phyloP scores from a whole-genome alignment of 2,797 vertebrate species.

The Peromyscus nudipes region DNA sequence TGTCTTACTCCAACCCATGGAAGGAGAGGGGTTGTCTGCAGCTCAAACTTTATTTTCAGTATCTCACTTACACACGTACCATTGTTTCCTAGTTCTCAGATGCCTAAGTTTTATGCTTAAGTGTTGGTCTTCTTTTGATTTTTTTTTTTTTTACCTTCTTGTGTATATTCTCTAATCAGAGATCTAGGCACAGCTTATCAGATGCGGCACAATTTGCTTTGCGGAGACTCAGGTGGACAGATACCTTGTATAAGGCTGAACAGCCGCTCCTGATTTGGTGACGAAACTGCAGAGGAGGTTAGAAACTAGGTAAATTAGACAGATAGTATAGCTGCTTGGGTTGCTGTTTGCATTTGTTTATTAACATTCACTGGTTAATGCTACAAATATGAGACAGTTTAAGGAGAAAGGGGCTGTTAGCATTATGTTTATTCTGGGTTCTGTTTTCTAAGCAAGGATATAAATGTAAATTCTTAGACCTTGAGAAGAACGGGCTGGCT shows the following conservation, averaged over 20 bases:
- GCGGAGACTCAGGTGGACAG: neutral
- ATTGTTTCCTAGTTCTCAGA: neutral
- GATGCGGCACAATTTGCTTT: neutral
- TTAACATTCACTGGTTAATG: neutral
- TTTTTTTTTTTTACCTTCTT: neutral
- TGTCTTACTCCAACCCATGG: neutral
- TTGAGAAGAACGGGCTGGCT: neutral
- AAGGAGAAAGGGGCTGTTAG: neutral
- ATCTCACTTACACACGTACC: rapidly evolving
- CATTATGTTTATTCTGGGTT: neutral
- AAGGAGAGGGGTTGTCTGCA: neutral
- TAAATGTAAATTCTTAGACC: neutral
- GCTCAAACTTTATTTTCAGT: neutral
- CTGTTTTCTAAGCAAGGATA: neutral
- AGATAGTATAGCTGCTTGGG: neutral
- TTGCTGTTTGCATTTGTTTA: neutral
- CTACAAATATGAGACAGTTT: neutral
- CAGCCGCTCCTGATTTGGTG: neutral
- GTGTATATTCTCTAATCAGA: neutral
- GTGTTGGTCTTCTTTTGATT: slow-evolving; percentile 1
- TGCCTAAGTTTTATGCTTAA: neutral
- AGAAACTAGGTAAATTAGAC: neutral
- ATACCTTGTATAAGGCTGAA: neutral
- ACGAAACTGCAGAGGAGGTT: neutral
- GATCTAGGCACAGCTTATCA: neutral